Conservation (phyloP, 2,113 vertebrate genomes). For the Pachypanchax playfairii region DNA sequence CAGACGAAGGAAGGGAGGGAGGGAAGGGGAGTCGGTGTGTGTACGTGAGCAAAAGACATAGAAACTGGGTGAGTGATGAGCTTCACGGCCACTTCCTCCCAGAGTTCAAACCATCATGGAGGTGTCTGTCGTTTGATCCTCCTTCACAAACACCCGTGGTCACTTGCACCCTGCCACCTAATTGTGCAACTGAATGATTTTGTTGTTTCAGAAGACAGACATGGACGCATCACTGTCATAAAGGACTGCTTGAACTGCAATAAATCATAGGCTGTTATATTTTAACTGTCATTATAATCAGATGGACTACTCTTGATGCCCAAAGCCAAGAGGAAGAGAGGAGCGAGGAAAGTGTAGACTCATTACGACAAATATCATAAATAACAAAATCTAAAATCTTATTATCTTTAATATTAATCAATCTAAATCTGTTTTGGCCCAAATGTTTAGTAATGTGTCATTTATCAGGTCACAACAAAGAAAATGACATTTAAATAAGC, state of each 20-base stretch:
- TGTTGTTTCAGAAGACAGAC: too few relatives aligned
- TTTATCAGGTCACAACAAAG: constrained; percentile 12
- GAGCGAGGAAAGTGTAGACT: too few relatives aligned
- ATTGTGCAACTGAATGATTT: too few relatives aligned
- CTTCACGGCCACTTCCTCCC: constrained; percentile 58
- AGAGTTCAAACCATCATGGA: constrained; percentile 59
- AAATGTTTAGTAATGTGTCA: not conserved
- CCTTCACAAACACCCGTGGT: too few relatives aligned
- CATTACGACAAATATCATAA: too few relatives aligned
- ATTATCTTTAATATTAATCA: too few relatives aligned
- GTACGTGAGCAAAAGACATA: constrained; percentile 9
- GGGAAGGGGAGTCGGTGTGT: constrained; percentile 5
- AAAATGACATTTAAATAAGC: not conserved
- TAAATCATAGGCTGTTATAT: too few relatives aligned
- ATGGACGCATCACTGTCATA: not conserved
- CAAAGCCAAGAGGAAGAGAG: too few relatives aligned
- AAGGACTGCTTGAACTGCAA: not conserved
- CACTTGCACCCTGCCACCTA: too few relatives aligned
- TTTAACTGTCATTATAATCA: too few relatives aligned
- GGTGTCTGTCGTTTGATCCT: constrained; percentile 57
- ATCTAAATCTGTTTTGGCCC: too few relatives aligned
- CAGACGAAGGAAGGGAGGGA: not conserved
- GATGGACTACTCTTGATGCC: not conserved
- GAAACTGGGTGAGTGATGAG: constrained; percentile 54
- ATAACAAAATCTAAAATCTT: too few relatives aligned